Evolutionary conservation across 2,888 invertebrate genomes (phyloP), one percentile per base, ranked within the genome.

Genomic region (Abscondita cerata): DNA sequence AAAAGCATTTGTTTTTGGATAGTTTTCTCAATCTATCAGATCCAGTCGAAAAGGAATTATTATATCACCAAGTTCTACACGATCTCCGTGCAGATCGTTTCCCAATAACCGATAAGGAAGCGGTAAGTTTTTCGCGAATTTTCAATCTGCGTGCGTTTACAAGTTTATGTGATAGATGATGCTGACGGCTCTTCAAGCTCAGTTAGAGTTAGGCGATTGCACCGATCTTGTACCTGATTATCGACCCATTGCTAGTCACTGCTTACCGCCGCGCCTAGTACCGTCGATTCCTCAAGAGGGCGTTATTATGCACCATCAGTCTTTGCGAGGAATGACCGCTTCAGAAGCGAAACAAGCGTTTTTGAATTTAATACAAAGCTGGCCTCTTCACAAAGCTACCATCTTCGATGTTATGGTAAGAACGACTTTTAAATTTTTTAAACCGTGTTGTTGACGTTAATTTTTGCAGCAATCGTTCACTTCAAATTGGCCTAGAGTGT

Each of bases 391-490:
- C 67, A 87, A 92, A 68, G 95, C 96, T 12, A 95, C 95, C 48
- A 92, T 97, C 74, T 97, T 95, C 78, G 96, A 96, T 79, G 96
- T 97, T 40, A 93, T 94, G 89, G 93, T 93, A 76, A 83, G 84
- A 78, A 6, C 25, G 25, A 11, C n/a, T 20, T 31, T 44, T 25
- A 15, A 34, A 34, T 36, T 50, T 38, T 44, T 55, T 13, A 1
- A 3, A 25, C 13, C 48, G n/a, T 16, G n/a, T 8, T 38, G n/a
- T 38, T 38, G n/a, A 6, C 9, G 6, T 41, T 8, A 41, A 12
- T 16, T 12, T 60, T 80, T 81, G 34, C 80, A 93, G 93, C 96
- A 97, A 90, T 93, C 95, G 9, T 96, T 96, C 79, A 96, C 96
- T 11, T 95, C 96, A 19, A 95, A 95, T 81, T 95, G 97, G 93